Evolutionary conservation across 2,888 invertebrate species (phyloP).

Genomic region (Galeruca laticollis): DNA sequence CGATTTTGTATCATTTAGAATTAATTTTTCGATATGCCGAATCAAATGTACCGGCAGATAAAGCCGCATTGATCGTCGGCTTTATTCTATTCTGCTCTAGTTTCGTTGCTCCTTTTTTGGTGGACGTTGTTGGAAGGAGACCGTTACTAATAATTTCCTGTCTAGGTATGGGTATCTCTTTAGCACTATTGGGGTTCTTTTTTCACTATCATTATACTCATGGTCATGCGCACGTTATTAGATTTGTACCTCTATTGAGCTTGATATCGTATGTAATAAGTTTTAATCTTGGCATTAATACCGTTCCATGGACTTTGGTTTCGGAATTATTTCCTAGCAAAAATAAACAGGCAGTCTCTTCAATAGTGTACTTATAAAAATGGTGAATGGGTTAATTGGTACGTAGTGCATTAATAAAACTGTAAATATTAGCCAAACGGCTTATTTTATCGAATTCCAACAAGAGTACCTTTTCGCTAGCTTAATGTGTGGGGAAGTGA

Average conservation of each 20-base stretch:
- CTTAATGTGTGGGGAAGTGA: too few species aligned
- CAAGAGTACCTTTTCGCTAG: too few species aligned
- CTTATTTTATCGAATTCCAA: too few species aligned
- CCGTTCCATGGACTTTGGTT: constrained; percentile 84
- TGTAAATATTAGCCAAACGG: too few species aligned
- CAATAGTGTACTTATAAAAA: constrained; percentile 80
- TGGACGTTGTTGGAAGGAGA: constrained; percentile 81
- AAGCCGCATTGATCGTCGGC: constrained; percentile 82
- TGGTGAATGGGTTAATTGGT: too few species aligned
- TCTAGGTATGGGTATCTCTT: constrained; percentile 73
- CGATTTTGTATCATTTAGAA: constrained; percentile 81
- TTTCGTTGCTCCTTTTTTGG: constrained; percentile 76
- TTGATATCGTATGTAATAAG: constrained; percentile 78
- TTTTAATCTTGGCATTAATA: constrained; percentile 81
- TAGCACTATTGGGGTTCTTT: constrained; percentile 69
- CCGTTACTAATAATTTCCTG: constrained; percentile 78
- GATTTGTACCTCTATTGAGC: constrained; percentile 78
- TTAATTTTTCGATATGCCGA: constrained; percentile 77
- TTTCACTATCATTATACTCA: constrained; percentile 65
- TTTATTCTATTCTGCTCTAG: constrained; percentile 80
- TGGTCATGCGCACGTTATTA: constrained; percentile 59
- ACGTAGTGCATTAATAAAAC: too few species aligned
- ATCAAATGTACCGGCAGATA: constrained; percentile 71
- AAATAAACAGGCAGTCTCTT: constrained; percentile 79
- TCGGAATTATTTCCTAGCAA: constrained; percentile 84